Conservation (phyloP, 2,888 invertebrate species). For the Apamea crenata region DNA sequence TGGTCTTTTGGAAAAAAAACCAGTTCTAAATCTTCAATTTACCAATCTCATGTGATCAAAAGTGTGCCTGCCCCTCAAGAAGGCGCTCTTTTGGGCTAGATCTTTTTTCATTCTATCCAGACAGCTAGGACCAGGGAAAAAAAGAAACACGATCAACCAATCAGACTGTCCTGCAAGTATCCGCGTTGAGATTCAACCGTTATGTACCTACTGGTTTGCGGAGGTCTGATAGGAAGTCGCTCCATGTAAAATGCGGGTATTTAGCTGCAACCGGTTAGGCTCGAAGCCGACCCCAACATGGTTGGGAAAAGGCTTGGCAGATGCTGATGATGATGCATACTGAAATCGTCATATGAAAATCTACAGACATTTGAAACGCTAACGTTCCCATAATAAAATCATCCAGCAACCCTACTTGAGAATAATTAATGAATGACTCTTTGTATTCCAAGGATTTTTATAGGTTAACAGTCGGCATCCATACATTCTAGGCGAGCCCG, state of each 20-base stretch:
- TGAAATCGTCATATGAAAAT: neutral
- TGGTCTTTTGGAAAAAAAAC: neutral
- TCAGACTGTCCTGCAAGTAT: neutral
- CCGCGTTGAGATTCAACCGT: neutral
- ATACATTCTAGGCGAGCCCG: neutral
- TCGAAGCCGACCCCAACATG: neutral
- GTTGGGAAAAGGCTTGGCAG: neutral
- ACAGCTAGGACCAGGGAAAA: neutral
- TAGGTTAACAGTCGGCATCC: slow-evolving; percentile 7
- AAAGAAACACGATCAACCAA: neutral
- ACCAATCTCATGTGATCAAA: neutral
- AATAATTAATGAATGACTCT: slow-evolving; percentile 46
- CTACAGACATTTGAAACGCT: neutral
- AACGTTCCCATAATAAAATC: neutral
- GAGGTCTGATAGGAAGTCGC: neutral
- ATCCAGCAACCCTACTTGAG: slow-evolving; percentile 36
- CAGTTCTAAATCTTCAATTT: neutral
- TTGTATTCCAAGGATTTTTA: slow-evolving; percentile 43
- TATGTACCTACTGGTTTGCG: neutral
- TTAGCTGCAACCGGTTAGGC: neutral
- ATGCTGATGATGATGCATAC: neutral
- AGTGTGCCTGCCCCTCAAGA: neutral
- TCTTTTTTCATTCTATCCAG: no score
- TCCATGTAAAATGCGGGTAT: neutral
- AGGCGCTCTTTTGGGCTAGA: no score